Conservation (phyloP, 1,140 invertebrate species). For the Leptestheria dahalacensis region DNA sequence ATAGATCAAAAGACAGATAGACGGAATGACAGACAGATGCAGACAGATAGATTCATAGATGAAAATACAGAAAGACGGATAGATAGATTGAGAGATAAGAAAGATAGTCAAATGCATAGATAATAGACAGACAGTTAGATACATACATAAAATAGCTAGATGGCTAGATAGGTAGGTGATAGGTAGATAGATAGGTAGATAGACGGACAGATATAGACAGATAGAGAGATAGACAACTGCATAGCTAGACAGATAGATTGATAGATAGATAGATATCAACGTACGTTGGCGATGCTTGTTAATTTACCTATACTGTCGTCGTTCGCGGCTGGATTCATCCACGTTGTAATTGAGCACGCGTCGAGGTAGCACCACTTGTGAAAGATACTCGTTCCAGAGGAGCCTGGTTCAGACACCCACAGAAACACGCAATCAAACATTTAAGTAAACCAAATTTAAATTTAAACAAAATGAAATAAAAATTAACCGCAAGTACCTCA, state of each 20-base stretch:
- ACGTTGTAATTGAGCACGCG: neutral
- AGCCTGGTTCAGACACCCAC: neutral
- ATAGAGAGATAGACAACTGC: no score
- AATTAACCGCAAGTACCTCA: neutral
- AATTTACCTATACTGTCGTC: neutral
- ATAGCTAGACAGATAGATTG: no score
- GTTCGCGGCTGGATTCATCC: neutral
- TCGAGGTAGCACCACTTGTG: neutral
- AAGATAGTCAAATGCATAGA: neutral
- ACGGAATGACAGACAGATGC: neutral
- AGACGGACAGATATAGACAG: no score
- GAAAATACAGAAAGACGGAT: constrained; percentile 29
- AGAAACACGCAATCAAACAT: no score
- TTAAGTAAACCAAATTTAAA: no score
- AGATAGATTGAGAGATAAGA: constrained; percentile 18
- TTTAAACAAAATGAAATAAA: neutral
- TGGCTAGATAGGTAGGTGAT: no score
- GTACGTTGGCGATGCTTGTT: no score
- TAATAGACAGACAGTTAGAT: no score
- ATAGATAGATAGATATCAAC: no score
- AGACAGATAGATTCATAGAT: constrained; percentile 18
- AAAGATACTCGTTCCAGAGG: constrained; percentile 1
- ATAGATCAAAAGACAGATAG: no score
- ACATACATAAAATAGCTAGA: no score
- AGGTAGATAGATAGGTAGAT: no score